Base-by-base conservation (phyloP, 2,113 vertebrate genomes). In the Vidua chalybeata region DNA sequence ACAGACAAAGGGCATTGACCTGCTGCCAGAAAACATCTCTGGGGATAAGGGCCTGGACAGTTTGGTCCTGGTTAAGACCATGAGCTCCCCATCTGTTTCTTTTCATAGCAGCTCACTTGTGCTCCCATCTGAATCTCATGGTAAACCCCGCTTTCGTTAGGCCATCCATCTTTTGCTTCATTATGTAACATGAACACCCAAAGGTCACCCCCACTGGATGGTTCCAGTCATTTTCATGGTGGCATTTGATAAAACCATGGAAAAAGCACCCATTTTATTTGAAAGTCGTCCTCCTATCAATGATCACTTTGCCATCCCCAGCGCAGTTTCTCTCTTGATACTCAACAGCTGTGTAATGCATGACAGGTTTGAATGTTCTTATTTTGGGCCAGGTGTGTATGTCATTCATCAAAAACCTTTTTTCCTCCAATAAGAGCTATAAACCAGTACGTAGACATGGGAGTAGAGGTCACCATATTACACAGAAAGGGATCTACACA, bases 61-160 rank as follows among this genome's bases (percentile, higher is more conserved):
- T 79, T 77, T 58, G 67, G 84, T 72, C 66, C n/a, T 89, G 71
- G 52, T 72, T 79, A 23, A 86, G 46, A 49, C 62, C 48, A 17
- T n/a, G 52, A 86, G 43, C 31, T 72, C n/a, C 17, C 52, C 46
- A 56, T 79, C 84, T 86, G 43, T 83, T 93, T 79, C 52, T 83
- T 76, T 80, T 71, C 52, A 21, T 27, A 79, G 46, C 3, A 7
- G 43, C 46, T 93, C 76, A 24, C 55, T 84, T 48, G 30, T 88
- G 55, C 30, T 85, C 41, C 71, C 27, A 10, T 62, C 67, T 48
- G 75, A 81, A 37, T n/a, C 27, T 61, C 59, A 61, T 55, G 62
- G 45, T n/a, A 90, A 88, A 48, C 33, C 30, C 41, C 66, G 22
- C 33, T 78, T n/a, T 85, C 10, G 0, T 51, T 52, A 51, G 18